Evolutionary conservation across 2,888 invertebrate genomes (phyloP), one percentile per base, ranked within the genome.

Genomic region (Agriopis leucophaearia): DNA sequence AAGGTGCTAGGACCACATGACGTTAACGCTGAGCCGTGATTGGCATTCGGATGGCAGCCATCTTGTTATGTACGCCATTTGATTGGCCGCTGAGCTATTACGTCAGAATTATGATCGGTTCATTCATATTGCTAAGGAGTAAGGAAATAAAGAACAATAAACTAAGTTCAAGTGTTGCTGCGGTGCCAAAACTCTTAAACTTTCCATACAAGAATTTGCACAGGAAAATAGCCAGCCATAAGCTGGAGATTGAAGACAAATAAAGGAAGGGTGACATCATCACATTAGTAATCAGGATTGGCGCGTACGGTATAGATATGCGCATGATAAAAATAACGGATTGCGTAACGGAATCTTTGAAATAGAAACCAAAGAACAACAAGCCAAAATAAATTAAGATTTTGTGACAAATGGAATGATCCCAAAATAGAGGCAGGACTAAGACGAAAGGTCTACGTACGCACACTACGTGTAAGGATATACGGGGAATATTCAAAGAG

Each of bases 1-100:
- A 82, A 87, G 90, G 89, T 89, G 89, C 87, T 89, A 88, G 88
- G 86, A 88, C 87, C 85, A 83, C 84, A 86, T 89, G 90, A 91
- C 89, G 89, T 82, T 86, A 83, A 83, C 79, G 75, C 81, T 73
- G 70, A 74, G 78, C 80, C 90, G 91, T 92, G 93, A 90, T 91
- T 90, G 86, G 91, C 85, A 85, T 92, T 85, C 83, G 75, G 87
- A 84, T 77, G 85, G 77, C 90, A 76, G 92, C 91, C 91, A 91
- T 92, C 84, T 91, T 92, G 89, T 82, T 80, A 81, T 83, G 78
- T 79, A 76, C 78, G 82, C 74, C 73, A 75, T 82, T 83, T 82
- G 84, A 87, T 86, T 83, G 83, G 82, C 77, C 75, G 74, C 71
- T 75, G 76, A 71, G 72, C 77, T 74, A 75, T 86, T 85, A 83